Base-by-base conservation (phyloP, 2,113 vertebrate genomes). In the Cottus gobio region DNA sequence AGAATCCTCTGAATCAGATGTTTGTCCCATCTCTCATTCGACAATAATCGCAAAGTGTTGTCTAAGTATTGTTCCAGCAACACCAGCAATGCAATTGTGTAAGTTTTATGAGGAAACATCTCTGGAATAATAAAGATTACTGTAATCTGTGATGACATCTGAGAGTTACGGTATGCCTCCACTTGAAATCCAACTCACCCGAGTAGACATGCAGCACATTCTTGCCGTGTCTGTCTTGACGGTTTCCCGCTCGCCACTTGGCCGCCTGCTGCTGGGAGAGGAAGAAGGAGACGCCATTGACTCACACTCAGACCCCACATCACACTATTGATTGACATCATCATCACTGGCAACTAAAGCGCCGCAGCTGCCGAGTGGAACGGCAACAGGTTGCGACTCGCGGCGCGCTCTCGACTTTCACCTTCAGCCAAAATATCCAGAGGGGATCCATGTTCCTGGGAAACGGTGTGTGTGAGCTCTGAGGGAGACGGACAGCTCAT, bases 311-410 rank as follows among this genome's bases (percentile, higher is more conserved):
- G 77, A 77, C 34, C 79, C 42, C 68, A 39, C 74, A 63, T 85
- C 75, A 82, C 68, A 7, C 72, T 75, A 50, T 57, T 82, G 79
- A 89, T 58, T 85, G 85, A 86, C 84, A 86, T 75, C 69, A 69
- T 70, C 69, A 66, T 75, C 50, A n/a, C n/a, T n/a, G 48, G 60
- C 64, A 65, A 50, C 52, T 79, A 4, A 73, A 75, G 66, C 15
- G 36, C 26, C 20, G 0, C 31, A 56, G 39, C 28, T 5, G 9
- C 7, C 8, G 67, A 4, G 57, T 7, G 61, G 75, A 86, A 54
- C 13, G 44, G 79, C 12, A 15, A 79, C 88, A 84, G 80, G 89
- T 67, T 66, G 78, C 73, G 64, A 83, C 42, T 44, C 88, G 64
- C 36, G 61, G 65, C 34, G 56, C 24, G 18, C 61, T 62, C 80